Conservation (phyloP, 2,797 vertebrate species). For the Poecilia gillii region DNA sequence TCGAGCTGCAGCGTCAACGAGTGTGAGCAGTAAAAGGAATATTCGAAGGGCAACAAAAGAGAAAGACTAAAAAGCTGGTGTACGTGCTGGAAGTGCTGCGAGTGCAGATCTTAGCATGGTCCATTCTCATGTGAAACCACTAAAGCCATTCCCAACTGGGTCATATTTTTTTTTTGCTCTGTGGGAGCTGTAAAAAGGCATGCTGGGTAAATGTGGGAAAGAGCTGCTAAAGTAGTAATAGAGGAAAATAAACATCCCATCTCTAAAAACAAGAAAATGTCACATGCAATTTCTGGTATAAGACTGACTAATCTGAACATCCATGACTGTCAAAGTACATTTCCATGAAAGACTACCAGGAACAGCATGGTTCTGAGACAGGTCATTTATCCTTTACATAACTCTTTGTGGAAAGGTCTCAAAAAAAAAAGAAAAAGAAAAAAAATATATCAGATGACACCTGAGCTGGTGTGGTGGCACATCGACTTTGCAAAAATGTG, state of each 20-base stretch:
- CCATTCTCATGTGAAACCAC: not conserved
- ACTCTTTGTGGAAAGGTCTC: not conserved
- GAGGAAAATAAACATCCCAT: not conserved
- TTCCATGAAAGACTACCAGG: not conserved
- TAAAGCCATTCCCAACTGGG: not conserved
- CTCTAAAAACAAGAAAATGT: not conserved
- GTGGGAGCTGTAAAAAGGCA: not conserved
- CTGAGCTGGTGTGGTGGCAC: not conserved
- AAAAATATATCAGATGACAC: not conserved
- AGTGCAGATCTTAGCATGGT: not conserved
- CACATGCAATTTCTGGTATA: not conserved
- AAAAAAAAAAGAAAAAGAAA: not conserved
- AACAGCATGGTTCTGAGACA: not conserved
- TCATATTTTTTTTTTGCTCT: slow-evolving; percentile 6
- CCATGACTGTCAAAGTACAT: not conserved
- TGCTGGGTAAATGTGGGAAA: slow-evolving; percentile 29
- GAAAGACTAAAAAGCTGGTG: not conserved
- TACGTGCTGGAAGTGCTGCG: not conserved
- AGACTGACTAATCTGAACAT: not conserved
- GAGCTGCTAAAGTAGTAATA: not conserved
- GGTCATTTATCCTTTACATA: not conserved
- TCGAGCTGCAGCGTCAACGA: not conserved
- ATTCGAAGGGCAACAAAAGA: not conserved
- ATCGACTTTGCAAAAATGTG: no score
- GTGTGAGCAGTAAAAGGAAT: not conserved